Percentiles rank a stretch among this genome's conserved stretches.
Conservation (phyloP, 2,888 invertebrate species). For the Ischnura elegans region DNA sequence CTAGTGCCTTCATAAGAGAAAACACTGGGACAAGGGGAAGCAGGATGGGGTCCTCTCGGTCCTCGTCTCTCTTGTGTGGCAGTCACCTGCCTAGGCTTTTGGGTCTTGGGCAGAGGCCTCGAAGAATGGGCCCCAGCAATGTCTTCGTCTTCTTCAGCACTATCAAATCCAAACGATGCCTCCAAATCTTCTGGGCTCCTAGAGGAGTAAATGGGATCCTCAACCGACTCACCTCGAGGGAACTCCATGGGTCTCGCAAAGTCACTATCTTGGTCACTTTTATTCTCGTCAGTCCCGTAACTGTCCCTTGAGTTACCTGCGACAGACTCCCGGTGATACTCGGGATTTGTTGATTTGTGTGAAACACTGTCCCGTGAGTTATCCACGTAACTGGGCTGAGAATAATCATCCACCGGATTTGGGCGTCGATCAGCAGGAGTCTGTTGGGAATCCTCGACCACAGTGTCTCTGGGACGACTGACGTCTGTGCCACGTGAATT, state of each 20-base stretch:
- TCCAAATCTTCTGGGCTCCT: neutral
- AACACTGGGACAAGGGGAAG: conserved; percentile 81
- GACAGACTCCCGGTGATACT: neutral
- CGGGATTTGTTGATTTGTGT: neutral
- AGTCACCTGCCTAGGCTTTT: conserved; percentile 4
- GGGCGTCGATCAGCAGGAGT: neutral
- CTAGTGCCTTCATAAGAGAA: conserved; percentile 81
- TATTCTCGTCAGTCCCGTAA: neutral
- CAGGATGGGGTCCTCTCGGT: conserved; percentile 65
- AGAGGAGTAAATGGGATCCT: neutral
- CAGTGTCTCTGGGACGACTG: neutral
- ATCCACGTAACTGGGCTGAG: neutral
- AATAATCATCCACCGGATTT: neutral
- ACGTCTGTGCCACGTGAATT: neutral
- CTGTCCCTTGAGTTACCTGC: neutral
- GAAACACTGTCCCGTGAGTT: neutral
- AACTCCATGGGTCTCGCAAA: neutral
- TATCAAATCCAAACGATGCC: neutral
- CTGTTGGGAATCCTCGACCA: neutral
- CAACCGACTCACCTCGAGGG: neutral
- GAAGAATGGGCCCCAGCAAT: neutral
- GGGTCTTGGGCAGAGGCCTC: neutral
- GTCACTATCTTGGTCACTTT: neutral
- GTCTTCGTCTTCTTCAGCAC: neutral
- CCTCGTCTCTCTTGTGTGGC: too few species aligned